Evolutionary conservation across 64 coral and sea anemone species (phyloP).

Genomic region (Anthopleura sola): DNA sequence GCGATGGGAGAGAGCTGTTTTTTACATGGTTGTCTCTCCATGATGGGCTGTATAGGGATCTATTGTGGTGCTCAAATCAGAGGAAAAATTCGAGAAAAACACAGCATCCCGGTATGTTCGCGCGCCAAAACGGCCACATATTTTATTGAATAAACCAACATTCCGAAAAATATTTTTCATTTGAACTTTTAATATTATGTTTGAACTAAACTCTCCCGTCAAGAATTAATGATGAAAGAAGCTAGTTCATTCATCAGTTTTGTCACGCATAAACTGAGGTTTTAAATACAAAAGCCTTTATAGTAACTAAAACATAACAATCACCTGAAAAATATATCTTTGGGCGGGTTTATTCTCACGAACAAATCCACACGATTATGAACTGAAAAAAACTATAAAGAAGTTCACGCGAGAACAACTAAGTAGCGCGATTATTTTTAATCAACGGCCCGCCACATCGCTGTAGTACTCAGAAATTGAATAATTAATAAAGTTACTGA

Average conservation of each 20-base stretch:
- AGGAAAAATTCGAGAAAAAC: constrained; percentile 43
- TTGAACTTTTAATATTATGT: not conserved
- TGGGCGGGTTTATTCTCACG: not conserved
- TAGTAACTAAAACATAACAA: not conserved
- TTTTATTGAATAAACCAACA: too few species aligned
- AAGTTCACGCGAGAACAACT: not conserved
- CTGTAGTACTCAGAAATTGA: not conserved
- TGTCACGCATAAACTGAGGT: not conserved
- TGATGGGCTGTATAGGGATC: constrained; percentile 46
- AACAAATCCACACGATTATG: not conserved
- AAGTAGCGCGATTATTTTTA: too few species aligned
- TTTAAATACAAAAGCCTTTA: not conserved
- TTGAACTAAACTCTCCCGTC: not conserved
- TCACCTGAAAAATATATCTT: not conserved
- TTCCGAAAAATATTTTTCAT: not conserved
- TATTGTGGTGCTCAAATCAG: constrained; percentile 50
- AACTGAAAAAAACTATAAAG: not conserved
- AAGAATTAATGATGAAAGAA: not conserved
- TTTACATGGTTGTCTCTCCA: constrained; percentile 40
- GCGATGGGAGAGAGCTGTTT: constrained; percentile 43
- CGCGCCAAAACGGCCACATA: not conserved
- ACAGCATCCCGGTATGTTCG: constrained; percentile 31
- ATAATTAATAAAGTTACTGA: not conserved
- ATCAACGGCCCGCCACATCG: too few species aligned
- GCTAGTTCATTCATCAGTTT: not conserved